Base-by-base conservation (phyloP, 2,797 vertebrate species). In the Neosalanx taihuensis region DNA sequence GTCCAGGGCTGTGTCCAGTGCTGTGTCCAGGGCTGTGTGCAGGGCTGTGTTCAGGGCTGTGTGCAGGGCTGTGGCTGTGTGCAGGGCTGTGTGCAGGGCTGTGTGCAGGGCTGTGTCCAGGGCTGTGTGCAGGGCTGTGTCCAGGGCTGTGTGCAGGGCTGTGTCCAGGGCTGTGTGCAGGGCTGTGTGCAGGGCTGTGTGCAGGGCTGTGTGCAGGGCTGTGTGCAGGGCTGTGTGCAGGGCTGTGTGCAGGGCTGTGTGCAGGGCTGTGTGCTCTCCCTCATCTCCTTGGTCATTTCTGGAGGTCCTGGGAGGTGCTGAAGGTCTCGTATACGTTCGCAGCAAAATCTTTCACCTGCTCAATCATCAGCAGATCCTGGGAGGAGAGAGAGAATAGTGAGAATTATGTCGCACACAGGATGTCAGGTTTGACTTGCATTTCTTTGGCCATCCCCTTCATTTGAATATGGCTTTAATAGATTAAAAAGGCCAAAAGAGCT, bases 321-420 rank as follows among this genome's bases (percentile, higher is more conserved):
- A 99, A 99, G 37, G 94, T 93, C 88, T 99, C 96, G 15, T 99
- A 99, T 17, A 99, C 96, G 10, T 95, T 99, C 78, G 97, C 96
- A 2, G 97, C 95, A 81, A 99, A 99, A 80, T 98, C 95, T 86
- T 97, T 98, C 77, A 99, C 92, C 90, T 98, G 95, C 70, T 99
- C 94, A 82, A 98, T 97, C 90, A 93, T 92, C 89, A 99, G 81
- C 67, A 99, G 89, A 72, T 99, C 98, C 97, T 99, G 84, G 6
- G 83, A 67, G 61, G 6, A 77, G 17, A 17, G 17, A 71, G 12
- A 31, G 20, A 71, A 26, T 26, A 26, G 23, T 26, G 23, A 26
- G 23, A 46, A 66, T 29, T 56, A 30, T 41, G 13, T 35, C 15
- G 41, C 30, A 74, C 29, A 9, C 6, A 51, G 30, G 31, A 71